Evolutionary conservation across 1,140 invertebrate genomes (phyloP).

Genomic region (Temnothorax nylanderi): DNA sequence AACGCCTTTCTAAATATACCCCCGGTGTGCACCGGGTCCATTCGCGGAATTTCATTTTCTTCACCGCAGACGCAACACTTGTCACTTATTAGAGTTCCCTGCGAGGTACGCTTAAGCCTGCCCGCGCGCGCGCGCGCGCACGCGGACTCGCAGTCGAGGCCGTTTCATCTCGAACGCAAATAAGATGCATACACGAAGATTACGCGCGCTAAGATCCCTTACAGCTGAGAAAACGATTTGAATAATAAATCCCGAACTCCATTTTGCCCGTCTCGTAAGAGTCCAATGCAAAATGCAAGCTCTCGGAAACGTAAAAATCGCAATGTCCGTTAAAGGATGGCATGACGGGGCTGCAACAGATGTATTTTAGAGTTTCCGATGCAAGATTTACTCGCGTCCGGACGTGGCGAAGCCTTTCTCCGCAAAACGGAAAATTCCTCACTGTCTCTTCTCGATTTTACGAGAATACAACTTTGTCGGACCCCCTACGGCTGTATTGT

Average conservation of each 20-base stretch:
- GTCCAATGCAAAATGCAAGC: neutral
- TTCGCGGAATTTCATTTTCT: constrained; percentile 58
- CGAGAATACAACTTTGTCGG: neutral
- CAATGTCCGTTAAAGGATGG: constrained; percentile 10
- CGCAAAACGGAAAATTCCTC: constrained; percentile 15
- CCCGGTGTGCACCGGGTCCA: constrained; percentile 16
- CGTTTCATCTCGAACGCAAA: constrained; percentile 7
- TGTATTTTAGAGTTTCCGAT: neutral
- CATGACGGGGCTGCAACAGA: neutral
- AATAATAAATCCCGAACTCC: constrained; percentile 4
- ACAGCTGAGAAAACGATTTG: neutral
- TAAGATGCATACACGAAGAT: neutral
- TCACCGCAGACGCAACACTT: constrained; percentile 45
- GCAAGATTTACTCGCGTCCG: neutral
- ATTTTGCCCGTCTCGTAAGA: constrained; percentile 13
- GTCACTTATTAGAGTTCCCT: constrained; percentile 37
- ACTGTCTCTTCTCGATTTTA: neutral
- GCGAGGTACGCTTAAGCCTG: neutral
- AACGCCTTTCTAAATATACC: constrained; percentile 64
- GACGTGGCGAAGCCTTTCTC: neutral
- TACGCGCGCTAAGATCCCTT: neutral
- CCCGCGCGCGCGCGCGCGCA: too few relatives aligned
- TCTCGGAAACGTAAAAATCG: neutral
- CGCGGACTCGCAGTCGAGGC: neutral
- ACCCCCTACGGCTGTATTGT: neutral